These are phyloP conservation scores for Heliconius congener DNA, from an alignment of 1,140 invertebrate genomes.

Conservation along the genomic window DNA sequence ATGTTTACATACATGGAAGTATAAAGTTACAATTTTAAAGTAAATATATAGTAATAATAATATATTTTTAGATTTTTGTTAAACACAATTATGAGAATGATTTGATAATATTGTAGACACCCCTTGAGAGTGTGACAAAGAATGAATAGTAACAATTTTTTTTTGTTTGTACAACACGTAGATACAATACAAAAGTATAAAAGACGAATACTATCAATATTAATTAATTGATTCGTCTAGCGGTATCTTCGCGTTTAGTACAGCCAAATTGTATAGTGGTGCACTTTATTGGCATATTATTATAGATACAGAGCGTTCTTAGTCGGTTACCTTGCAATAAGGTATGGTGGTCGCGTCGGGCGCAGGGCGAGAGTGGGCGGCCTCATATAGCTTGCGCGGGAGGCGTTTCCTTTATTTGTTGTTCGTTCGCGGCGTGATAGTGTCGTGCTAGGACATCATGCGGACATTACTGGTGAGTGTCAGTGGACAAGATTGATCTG, in stretches of 20 bases:
- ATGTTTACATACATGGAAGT: no score
- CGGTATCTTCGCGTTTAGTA: conserved; percentile 62
- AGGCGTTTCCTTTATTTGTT: conserved; percentile 77
- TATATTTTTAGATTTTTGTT: no score
- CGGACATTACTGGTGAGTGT: conserved; percentile 73
- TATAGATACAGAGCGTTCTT: conserved; percentile 50
- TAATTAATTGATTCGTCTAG: conserved; percentile 68
- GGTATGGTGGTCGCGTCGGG: conserved; percentile 72
- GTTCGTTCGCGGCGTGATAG: conserved; percentile 67
- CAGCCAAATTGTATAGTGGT: conserved; percentile 63
- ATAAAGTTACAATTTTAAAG: no score
- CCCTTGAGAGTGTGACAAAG: not conserved
- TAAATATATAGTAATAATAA: no score
- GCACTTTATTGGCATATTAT: conserved; percentile 51
- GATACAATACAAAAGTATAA: not conserved
- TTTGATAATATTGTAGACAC: no score
- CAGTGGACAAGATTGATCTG: conserved; percentile 45
- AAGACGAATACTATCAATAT: not conserved
- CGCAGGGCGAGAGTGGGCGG: conserved; percentile 76
- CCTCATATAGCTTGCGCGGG: conserved; percentile 77
- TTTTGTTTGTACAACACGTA: not conserved
- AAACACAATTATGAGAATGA: no score
- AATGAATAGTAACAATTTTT: not conserved
- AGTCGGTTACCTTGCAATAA: conserved; percentile 76
- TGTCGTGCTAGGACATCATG: conserved; percentile 77